Conservation (phyloP, 2,113 vertebrate genomes). For the Jaculus jaculus region DNA sequence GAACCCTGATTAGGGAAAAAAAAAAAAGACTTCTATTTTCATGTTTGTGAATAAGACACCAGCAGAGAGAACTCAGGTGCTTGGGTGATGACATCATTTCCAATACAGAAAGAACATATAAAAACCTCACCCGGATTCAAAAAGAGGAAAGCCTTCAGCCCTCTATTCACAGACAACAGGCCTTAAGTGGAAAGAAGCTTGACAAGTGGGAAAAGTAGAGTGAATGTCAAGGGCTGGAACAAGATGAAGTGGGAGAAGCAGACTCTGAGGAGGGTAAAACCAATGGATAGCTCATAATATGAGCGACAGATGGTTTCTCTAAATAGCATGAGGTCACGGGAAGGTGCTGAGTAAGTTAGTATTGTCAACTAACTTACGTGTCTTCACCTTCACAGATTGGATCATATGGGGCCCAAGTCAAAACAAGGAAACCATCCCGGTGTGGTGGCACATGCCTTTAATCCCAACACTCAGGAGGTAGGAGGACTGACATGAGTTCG, state of each 20-base stretch:
- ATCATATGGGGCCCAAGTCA: neutral
- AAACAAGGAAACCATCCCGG: neutral
- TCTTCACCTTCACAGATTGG: neutral
- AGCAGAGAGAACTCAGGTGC: conserved; percentile 52
- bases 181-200: neutral
- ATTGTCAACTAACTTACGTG: neutral
- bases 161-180: neutral
- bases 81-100: conserved; percentile 39
- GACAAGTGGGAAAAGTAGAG: neutral
- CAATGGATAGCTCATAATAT: neutral
- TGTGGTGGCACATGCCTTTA: neutral
- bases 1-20: conserved; percentile 67
- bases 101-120: conserved; percentile 53
- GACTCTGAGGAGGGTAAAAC: neutral
- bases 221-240: neutral
- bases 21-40: conserved; percentile 66
- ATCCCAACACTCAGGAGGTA: no score
- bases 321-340: neutral
- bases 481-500: no score
- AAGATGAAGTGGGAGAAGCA: neutral
- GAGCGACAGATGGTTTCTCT: neutral
- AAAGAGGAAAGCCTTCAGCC: neutral
- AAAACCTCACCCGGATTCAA: neutral
- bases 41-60: conserved; percentile 60
- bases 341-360: neutral